phyloP scores from a whole-genome alignment of 2,113 vertebrate species.

The Mungos mungo region DNA sequence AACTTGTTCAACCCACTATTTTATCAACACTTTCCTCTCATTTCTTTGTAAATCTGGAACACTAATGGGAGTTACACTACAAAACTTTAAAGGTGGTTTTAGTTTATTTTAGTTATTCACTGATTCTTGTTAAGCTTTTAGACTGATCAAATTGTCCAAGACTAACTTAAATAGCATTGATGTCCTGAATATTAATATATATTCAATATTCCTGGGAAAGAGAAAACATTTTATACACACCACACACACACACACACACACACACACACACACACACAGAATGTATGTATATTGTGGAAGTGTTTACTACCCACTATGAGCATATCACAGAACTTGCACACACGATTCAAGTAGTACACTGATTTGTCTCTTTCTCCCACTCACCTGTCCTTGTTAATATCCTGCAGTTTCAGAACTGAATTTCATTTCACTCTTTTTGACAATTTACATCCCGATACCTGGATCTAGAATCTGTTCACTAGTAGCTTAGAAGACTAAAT shows the following conservation, averaged over 20 bases:
- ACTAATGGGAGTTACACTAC: background rate
- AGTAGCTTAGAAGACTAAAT: background rate
- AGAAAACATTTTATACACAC: background rate
- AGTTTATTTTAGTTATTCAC: background rate
- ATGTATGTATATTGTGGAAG: background rate
- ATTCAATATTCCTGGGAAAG: background rate
- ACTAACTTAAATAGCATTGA: background rate
- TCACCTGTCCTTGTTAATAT: background rate
- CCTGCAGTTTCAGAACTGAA: background rate
- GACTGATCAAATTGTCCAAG: background rate
- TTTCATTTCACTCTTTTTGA: background rate
- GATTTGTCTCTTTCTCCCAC: background rate
- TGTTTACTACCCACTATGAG: background rate
- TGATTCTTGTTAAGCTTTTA: conserved; percentile 17
- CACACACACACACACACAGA: background rate
- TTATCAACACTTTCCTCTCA: background rate
- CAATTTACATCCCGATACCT: background rate
- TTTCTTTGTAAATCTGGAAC: background rate
- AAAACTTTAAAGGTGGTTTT: background rate
- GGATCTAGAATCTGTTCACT: background rate
- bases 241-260: background rate
- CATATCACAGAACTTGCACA: background rate
- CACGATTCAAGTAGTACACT: background rate
- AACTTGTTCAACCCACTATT: conserved; percentile 7
- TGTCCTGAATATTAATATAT: background rate